Evolutionary conservation across 2,888 invertebrate species (phyloP), one percentile per base, ranked within the genome.

Genomic region (Dasysyrphus albostriatus): DNA sequence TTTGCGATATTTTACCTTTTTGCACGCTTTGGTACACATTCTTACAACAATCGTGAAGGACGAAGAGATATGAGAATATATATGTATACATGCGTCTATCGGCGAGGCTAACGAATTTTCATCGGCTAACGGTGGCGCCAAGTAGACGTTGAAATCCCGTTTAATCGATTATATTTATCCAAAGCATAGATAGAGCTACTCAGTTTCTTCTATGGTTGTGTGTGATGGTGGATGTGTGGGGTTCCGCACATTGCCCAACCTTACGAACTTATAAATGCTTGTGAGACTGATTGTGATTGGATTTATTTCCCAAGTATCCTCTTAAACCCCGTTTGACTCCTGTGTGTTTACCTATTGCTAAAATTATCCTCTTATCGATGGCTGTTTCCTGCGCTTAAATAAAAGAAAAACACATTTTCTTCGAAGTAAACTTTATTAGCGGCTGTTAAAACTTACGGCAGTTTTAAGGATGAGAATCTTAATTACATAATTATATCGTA

Each of bases 1-100:
- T 88, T 88, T 88, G 88, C 89, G 88, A 88, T 88, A 88, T 88
- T 88, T 88, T 88, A 88, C 83, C 88, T 84, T 88, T 88, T 67
- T 88, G 73, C 81, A 88, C 88, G 85, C 83, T 88, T 75, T 81
- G 58, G 69, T 88, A 87, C 87, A 88, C 81, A 88, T 67, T 76
- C 67, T 54, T 67, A 54, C 37, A 72, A 59, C 54, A 29, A 44
- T 32, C 14, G 42, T 44, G 42, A 42, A 44, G 39, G 39, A 61
- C 37, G 39, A 61, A 5, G 5, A 29, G 42, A 63, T 44, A n/a
- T 39, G 58, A 44, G 29, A 63, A 72, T 56, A 73, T 65, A 84
- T 70, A 14, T 29, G 14, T 1, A 5, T 58, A 32, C 5, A 58
- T 16, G 16, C 44, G 70, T 76, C 75, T 83, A 76, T 88, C 72